Conservation (phyloP, 1,140 invertebrate species). For the Heterodera carotae region DNA sequence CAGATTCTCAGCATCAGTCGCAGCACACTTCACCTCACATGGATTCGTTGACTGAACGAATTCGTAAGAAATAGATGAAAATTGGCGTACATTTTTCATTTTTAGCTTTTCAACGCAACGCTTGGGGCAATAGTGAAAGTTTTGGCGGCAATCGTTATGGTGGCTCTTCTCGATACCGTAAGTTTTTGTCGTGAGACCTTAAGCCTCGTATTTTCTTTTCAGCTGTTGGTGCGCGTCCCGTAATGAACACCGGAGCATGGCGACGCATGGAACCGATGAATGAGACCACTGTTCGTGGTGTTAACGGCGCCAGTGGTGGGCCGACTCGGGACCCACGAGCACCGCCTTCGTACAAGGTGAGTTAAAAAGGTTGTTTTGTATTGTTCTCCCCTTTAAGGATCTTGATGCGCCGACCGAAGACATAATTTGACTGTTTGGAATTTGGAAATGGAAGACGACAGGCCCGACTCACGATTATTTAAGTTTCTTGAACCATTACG, state of each 20-base stretch:
- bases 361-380: neutral
- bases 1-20: neutral
- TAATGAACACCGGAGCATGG: conserved; percentile 18
- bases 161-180: neutral
- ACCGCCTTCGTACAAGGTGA: conserved; percentile 76
- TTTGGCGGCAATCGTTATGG: conserved; percentile 19
- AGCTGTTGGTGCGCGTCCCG: neutral
- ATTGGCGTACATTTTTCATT: conserved; percentile 9
- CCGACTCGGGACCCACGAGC: conserved; percentile 70
- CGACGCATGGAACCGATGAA: conserved; percentile 5
- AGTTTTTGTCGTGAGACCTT: neutral
- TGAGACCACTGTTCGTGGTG: conserved; percentile 21
- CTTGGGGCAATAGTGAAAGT: conserved; percentile 4
- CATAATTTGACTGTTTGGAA: conserved; percentile 55
- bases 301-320: conserved; percentile 30
- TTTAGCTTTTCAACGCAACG: neutral
- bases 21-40: conserved; percentile 17
- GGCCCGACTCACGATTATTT: too few species aligned
- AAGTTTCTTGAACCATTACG: too few species aligned
- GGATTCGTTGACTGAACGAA: conserved; percentile 33
- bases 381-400: conserved; percentile 67
- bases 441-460: neutral
- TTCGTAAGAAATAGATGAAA: neutral
- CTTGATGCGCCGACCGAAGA: conserved; percentile 77
- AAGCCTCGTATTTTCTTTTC: neutral